Evolutionary conservation across 2,797 vertebrate species (phyloP).

Genomic region (Triplophysa bombifrons): DNA sequence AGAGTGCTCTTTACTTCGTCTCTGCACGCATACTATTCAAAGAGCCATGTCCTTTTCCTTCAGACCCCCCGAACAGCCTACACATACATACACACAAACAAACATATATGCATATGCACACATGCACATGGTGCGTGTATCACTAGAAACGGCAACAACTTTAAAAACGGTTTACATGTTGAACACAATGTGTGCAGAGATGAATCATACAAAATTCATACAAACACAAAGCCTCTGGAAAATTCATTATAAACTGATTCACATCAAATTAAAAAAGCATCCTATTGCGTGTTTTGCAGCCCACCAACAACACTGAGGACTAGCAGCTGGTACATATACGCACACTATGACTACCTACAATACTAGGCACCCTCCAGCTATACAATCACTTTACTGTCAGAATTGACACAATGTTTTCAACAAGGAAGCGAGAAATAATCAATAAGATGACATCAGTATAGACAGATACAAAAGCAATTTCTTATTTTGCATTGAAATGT

Average conservation of each 20-base stretch:
- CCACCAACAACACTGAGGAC: background rate
- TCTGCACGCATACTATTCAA: constrained; percentile 76
- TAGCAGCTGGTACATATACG: background rate
- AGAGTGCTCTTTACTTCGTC: constrained; percentile 76
- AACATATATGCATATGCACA: constrained; percentile 6
- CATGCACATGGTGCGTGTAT: background rate
- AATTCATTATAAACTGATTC: background rate
- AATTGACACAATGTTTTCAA: background rate
- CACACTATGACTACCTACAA: background rate
- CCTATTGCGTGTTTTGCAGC: background rate
- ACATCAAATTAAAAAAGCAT: background rate
- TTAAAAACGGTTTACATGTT: too few species aligned
- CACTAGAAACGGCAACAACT: background rate
- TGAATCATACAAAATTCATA: too few species aligned
- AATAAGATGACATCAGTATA: background rate
- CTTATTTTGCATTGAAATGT: too few species aligned
- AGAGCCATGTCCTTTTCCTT: constrained; percentile 65
- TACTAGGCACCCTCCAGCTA: background rate
- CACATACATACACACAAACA: background rate
- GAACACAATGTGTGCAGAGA: background rate
- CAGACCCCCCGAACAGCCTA: constrained; percentile 22
- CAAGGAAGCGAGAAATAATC: background rate
- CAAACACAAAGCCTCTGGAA: too few species aligned
- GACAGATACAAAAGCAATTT: background rate
- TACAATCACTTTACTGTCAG: background rate